A percentile compares a stretch with the other conserved stretches of the same genome.
phyloP scores from a whole-genome alignment of 1,140 invertebrate genomes.

The Hesperophylax magnus region DNA sequence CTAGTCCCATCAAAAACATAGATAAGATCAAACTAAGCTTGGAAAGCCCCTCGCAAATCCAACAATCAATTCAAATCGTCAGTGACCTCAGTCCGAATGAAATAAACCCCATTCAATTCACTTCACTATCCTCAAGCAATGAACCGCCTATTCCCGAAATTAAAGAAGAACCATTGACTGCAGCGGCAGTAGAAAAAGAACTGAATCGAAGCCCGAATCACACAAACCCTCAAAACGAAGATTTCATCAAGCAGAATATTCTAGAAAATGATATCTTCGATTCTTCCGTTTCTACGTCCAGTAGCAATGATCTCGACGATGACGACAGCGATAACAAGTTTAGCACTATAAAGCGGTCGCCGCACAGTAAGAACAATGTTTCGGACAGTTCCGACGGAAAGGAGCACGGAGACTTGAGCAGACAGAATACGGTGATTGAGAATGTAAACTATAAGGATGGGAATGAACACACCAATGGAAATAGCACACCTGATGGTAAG shows the following conservation, averaged over 20 bases:
- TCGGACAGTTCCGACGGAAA: conserved; percentile 59
- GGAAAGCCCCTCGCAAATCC: conserved; percentile 68
- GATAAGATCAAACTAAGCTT: conserved; percentile 69
- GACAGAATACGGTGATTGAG: conserved; percentile 70
- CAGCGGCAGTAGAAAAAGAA: conserved; percentile 21
- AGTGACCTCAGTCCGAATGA: conserved; percentile 66
- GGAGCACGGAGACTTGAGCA: conserved; percentile 62
- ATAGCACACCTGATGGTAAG: conserved; percentile 65
- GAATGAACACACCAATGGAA: conserved; percentile 61
- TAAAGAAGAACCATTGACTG: conserved; percentile 59
- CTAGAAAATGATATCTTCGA: conserved; percentile 70
- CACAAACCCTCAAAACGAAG: conserved; percentile 60
- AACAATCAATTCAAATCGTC: conserved; percentile 67
- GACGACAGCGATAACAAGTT: conserved; percentile 77
- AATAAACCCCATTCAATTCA: conserved; percentile 62
- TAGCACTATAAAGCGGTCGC: conserved; percentile 78
- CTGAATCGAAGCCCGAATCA: conserved; percentile 61
- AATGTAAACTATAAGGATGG: conserved; percentile 68
- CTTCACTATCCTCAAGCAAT: conserved; percentile 57
- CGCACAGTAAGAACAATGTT: conserved; percentile 72
- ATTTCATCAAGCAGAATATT: conserved; percentile 70
- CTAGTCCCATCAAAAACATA: conserved; percentile 68
- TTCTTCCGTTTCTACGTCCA: conserved; percentile 64
- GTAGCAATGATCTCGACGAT: conserved; percentile 72
- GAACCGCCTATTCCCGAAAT: conserved; percentile 69